Conservation (phyloP, 35 echinoderm and acorn worm genomes). For the Apostichopus parvimensis region DNA sequence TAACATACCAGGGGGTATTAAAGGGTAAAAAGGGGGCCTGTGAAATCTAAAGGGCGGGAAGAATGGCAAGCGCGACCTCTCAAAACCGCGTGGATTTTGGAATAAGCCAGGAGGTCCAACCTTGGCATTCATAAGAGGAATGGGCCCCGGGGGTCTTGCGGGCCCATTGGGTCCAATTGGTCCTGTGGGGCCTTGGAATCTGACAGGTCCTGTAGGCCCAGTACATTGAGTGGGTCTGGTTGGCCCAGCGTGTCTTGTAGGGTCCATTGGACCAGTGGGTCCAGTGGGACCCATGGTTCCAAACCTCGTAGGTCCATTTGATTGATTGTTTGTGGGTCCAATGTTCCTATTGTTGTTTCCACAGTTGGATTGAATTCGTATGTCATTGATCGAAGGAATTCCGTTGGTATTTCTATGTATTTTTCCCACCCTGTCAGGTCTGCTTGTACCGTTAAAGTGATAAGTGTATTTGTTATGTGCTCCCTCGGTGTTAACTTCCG, state of each 20-base stretch:
- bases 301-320: not conserved
- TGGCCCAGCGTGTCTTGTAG: not conserved
- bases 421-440: too few species aligned
- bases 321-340: not conserved
- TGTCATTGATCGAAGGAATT: too few species aligned
- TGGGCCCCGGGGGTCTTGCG: not conserved
- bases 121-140: not conserved
- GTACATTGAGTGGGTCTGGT: not conserved
- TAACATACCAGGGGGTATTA: not conserved
- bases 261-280: not conserved
- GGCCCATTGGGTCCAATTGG: not conserved
- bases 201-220: not conserved
- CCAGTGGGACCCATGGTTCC: not conserved
- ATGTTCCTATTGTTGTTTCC: not conserved
- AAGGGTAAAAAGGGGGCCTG: not conserved
- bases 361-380: too few species aligned
- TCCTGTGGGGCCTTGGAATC: not conserved
- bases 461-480: too few species aligned
- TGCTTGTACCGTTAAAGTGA: too few species aligned
- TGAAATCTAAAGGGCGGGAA: not conserved
- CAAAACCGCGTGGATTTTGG: not conserved
- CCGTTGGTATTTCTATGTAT: too few species aligned
- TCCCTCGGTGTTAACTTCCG: too few species aligned
- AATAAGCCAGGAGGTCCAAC: not conserved
- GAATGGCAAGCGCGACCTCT: not conserved